Base-by-base conservation (phyloP, 2,888 invertebrate species). In the Tetrapedia diversipes region DNA sequence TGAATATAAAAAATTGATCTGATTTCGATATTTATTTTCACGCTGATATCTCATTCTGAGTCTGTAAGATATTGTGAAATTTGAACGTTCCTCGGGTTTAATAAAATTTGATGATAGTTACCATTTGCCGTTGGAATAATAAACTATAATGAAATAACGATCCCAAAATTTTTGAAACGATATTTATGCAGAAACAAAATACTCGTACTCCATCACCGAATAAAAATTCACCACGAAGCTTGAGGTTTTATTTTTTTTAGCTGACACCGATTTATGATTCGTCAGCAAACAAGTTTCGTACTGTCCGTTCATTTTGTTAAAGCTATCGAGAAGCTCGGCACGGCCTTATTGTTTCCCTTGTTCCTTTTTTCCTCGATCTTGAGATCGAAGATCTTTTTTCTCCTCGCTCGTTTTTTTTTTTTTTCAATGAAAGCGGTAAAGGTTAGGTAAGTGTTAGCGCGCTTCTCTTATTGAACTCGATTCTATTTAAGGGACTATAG, bases 391-490 rank as follows among this genome's bases (percentile, higher is more conserved):
- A 19, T 22, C 32, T 45, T 19, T 22, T 37, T 22, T 47, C 41
- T 54, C 19, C 19, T 45, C 43, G 29, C 10, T 63, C 14, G 65
- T 24, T 16, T 24, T 57, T 32, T 49, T 49, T 32, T 72, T 61
- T 77, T 66, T 63, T 67, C 77, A 65, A 68, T 37, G 56, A 63
- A 54, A 61, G 77, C 63, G n/a, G 47, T 49, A 34, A 66, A 61
- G 65, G 74, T 61, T 66, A 39, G 45, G 41, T 37, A 43, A 39
- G 49, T 24, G 49, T 66, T 66, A 39, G 53, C 41, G 39, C 47
- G 49, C 39, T 64, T 27, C 60, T 51, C 65, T 73, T 65, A 65
- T 75, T 54, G 59, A 65, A 54, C 73, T 60, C 73, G 73, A 63
- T 57, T 73, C 69, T 73, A 73, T 75, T 75, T 73, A 54, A 75